These are phyloP conservation scores for Ecdyonurus torrentis DNA, from an alignment of 2,888 invertebrate genomes.

Conservation along the genomic window DNA sequence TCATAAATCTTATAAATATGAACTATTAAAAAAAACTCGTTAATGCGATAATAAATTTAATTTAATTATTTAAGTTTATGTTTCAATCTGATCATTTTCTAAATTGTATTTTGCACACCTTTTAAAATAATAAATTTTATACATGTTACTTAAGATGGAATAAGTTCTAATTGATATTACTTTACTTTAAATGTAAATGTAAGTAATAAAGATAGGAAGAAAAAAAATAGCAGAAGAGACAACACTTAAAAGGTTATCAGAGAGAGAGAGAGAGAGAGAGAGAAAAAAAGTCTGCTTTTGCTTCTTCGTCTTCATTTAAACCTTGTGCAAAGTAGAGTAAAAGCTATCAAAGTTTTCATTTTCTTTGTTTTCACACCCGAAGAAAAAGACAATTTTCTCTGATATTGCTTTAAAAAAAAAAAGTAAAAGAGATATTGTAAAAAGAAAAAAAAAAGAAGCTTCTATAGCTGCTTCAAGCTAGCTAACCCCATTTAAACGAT, in stretches of 20 bases:
- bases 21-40: too few relatives aligned
- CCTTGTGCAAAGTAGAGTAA: background rate
- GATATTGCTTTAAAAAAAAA: background rate
- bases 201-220: background rate
- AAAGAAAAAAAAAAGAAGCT: background rate
- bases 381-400: background rate
- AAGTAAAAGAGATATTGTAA: background rate
- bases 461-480: background rate
- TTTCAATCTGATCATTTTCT: too few relatives aligned
- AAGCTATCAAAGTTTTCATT: background rate
- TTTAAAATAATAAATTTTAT: too few relatives aligned
- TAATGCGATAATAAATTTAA: too few relatives aligned
- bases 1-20: too few relatives aligned
- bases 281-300: too few relatives aligned
- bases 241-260: background rate
- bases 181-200: background rate
- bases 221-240: background rate
- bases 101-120: too few relatives aligned
- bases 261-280: too few relatives aligned
- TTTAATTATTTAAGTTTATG: too few relatives aligned
- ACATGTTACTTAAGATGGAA: too few relatives aligned
- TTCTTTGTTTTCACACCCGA: background rate
- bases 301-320: background rate
- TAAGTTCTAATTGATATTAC: too few relatives aligned
- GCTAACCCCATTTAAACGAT: too few relatives aligned